Evolutionary conservation across 2,888 invertebrate species (phyloP).

Genomic region (Drosophila melanosoma): DNA sequence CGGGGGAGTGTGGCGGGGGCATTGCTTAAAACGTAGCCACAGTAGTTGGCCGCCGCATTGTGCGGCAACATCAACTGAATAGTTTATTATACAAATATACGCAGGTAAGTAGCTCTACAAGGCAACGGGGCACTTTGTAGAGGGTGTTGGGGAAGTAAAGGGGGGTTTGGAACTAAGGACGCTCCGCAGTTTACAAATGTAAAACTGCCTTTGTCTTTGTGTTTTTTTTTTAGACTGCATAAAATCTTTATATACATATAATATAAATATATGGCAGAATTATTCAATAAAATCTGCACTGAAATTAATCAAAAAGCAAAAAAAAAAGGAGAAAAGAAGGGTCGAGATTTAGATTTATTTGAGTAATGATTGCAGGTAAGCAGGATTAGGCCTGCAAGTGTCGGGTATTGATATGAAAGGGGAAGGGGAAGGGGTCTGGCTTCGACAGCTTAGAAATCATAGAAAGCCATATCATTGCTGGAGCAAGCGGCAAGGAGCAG

Average conservation of each 20-base stretch:
- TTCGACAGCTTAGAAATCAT: conserved; percentile 18
- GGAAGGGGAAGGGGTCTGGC: not conserved
- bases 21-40: conserved; percentile 38
- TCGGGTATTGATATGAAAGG: conserved; percentile 62
- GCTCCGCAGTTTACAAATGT: conserved; percentile 53
- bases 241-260: not conserved
- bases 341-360: conserved; percentile 31
- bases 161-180: not conserved
- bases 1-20: not conserved
- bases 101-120: conserved; percentile 11
- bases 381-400: conserved; percentile 61
- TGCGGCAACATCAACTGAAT: conserved; percentile 68
- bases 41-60: conserved; percentile 49
- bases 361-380: conserved; percentile 47
- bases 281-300: conserved; percentile 42
- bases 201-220: conserved; percentile 57
- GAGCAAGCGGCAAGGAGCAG: conserved; percentile 36
- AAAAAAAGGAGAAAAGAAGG: not conserved
- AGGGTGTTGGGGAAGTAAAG: not conserved
- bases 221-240: conserved; percentile 27
- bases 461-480: conserved; percentile 66
- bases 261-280: conserved; percentile 42
- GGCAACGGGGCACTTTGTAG: not conserved
- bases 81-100: conserved; percentile 63
- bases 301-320: conserved; percentile 30